These are phyloP conservation scores for Nesogale talazaci DNA, from an alignment of 2,113 vertebrate species.

Conservation along the genomic window DNA sequence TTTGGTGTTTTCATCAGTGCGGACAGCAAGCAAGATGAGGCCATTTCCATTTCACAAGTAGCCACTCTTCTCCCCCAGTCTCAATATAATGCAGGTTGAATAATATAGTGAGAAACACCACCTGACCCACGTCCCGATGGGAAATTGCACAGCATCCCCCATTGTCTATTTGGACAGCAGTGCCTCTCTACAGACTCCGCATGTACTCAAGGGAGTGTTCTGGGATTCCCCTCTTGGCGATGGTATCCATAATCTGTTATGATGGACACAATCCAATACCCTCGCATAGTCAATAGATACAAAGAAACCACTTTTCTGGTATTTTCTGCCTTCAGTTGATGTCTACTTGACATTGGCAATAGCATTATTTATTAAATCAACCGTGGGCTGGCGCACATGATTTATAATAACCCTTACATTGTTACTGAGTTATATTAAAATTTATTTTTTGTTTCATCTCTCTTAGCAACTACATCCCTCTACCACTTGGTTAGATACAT, in stretches of 20 bases:
- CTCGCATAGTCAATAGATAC: background rate
- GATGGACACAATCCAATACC: background rate
- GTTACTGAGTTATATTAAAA: constrained; percentile 54
- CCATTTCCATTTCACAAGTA: background rate
- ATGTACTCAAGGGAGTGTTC: background rate
- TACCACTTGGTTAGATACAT: constrained; percentile 64
- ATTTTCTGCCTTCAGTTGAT: background rate
- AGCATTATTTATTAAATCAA: background rate
- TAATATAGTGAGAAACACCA: background rate
- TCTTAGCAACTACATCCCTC: constrained; percentile 86
- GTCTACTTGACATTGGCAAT: background rate
- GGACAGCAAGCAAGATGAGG: background rate
- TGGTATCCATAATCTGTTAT: background rate
- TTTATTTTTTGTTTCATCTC: constrained; percentile 40
- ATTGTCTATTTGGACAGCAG: background rate
- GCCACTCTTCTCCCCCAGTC: background rate
- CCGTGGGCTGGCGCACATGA: constrained; percentile 36
- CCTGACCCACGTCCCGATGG: no score
- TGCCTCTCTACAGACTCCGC: background rate
- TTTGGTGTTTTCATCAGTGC: background rate
- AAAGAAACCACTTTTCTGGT: background rate
- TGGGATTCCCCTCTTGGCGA: background rate
- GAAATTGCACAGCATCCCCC: background rate
- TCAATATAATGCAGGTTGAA: background rate
- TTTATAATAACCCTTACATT: background rate